These are phyloP conservation scores for Formica selysi DNA, from an alignment of 1,140 invertebrate species.

Conservation along the genomic window DNA sequence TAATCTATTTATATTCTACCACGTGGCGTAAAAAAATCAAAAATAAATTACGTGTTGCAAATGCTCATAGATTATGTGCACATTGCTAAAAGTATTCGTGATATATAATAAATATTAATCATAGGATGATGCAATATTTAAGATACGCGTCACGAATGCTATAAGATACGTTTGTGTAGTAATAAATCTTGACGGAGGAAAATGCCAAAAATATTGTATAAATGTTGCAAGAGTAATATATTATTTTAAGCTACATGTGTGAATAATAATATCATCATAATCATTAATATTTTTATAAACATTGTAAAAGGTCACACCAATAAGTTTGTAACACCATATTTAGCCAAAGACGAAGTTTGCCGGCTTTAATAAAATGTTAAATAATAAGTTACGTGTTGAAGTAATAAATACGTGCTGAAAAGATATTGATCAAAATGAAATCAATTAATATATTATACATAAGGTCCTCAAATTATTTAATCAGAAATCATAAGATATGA, in stretches of 20 bases:
- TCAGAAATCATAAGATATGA: not conserved
- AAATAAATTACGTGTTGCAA: constrained; percentile 3
- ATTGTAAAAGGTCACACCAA: not conserved
- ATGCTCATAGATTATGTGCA: not conserved
- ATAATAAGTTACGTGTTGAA: too few relatives aligned
- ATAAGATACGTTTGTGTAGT: not conserved
- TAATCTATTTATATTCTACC: constrained; percentile 14
- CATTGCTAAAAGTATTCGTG: not conserved
- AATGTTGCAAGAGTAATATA: constrained; percentile 14
- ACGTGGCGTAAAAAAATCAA: not conserved
- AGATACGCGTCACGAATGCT: not conserved
- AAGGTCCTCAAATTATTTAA: not conserved
- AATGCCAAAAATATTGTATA: constrained; percentile 18
- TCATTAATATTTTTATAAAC: constrained; percentile 4
- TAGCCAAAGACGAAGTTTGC: not conserved
- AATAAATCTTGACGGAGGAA: not conserved
- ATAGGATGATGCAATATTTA: not conserved
- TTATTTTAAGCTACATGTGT: constrained; percentile 12
- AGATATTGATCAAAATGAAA: not conserved
- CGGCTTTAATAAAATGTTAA: constrained; percentile 14
- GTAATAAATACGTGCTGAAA: not conserved
- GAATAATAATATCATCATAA: not conserved
- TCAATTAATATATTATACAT: not conserved
- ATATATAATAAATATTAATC: constrained; percentile 22
- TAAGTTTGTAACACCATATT: not conserved